Percentiles rank a stretch among this genome's conserved stretches.
phyloP scores from a whole-genome alignment of 1,140 invertebrate species.

The Aphis craccivora region DNA sequence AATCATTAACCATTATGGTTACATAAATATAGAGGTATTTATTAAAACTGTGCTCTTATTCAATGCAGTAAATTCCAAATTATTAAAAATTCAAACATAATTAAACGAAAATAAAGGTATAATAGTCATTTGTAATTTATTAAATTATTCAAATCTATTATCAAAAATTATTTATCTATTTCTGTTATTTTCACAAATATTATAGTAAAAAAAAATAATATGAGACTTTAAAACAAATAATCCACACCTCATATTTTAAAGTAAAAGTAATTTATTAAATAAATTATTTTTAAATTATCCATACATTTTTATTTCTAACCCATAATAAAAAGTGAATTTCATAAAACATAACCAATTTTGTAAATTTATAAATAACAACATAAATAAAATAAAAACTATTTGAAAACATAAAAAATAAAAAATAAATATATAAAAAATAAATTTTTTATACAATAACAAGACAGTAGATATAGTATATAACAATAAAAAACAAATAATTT shows the following conservation, averaged over 20 bases:
- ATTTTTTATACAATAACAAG: neutral
- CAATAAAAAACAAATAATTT: neutral
- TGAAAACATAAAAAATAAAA: no score
- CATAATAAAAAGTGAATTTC: neutral
- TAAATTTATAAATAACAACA: neutral
- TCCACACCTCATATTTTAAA: neutral
- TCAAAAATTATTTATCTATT: neutral
- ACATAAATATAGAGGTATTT: neutral
- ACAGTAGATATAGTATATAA: neutral
- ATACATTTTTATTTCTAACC: neutral
- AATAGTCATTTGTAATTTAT: neutral
- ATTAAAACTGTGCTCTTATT: neutral
- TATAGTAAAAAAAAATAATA: neutral
- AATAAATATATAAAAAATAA: no score
- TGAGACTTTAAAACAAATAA: neutral
- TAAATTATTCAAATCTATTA: neutral
- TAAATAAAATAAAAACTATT: neutral
- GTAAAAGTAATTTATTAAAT: neutral
- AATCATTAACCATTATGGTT: neutral
- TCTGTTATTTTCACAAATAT: neutral
- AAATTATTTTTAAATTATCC: neutral
- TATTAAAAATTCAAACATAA: neutral
- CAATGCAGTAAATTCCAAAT: neutral
- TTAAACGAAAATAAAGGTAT: neutral
- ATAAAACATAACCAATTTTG: neutral